These are phyloP conservation scores for Camptogramma bilineatum DNA, from an alignment of 2,888 invertebrate genomes.

Conservation along the genomic window DNA sequence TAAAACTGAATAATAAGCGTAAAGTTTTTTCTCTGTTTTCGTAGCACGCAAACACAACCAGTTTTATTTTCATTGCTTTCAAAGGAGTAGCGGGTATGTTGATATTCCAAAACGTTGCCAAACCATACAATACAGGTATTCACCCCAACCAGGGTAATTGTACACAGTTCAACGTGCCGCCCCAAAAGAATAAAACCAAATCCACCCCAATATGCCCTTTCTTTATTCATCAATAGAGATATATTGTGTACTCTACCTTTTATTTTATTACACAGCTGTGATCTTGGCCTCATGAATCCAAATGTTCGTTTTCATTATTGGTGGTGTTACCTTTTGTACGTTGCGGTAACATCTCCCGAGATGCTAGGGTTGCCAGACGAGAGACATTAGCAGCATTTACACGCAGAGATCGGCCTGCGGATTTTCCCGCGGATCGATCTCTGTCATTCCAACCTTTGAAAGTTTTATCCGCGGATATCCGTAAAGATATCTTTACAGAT, in stretches of 20 bases:
- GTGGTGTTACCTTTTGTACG: constrained; percentile 39
- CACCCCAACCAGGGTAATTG: constrained; percentile 14
- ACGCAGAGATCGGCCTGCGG: no score
- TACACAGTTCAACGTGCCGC: constrained; percentile 13
- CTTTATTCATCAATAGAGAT: constrained; percentile 48
- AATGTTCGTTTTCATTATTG: constrained; percentile 61
- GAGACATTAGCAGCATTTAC: no score
- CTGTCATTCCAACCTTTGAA: no score
- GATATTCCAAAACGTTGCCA: neutral
- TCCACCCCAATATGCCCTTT: constrained; percentile 30
- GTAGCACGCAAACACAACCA: neutral
- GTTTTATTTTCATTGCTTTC: neutral
- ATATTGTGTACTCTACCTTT: constrained; percentile 44
- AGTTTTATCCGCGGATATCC: no score
- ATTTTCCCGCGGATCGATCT: no score
- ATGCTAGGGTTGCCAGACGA: constrained; percentile 2
- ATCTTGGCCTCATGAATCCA: constrained; percentile 63
- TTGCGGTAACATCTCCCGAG: constrained; percentile 12
- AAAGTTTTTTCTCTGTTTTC: neutral
- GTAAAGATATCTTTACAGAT: no score
- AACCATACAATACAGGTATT: constrained; percentile 8
- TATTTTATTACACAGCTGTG: constrained; percentile 50
- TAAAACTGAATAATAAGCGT: neutral
- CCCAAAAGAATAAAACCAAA: constrained; percentile 21
- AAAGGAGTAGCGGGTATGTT: neutral